Evolutionary conservation across 1,140 invertebrate genomes (phyloP), one percentile per base, ranked within the genome.

Genomic region (Eriosoma lanigerum): DNA sequence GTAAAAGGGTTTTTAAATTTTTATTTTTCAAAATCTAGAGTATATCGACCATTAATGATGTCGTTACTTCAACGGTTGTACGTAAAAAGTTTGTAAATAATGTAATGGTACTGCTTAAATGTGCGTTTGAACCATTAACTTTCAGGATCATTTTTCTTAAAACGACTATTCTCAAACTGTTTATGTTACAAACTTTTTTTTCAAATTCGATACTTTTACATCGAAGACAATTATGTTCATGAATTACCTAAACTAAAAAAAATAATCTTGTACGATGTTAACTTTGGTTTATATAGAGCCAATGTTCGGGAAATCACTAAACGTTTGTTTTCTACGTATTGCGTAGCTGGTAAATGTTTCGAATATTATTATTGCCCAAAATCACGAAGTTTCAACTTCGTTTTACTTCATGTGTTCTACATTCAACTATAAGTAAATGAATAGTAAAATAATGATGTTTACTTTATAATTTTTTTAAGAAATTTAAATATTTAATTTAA

Each of bases 81-180:
- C 68, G 68, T 72, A 72, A 29, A 72, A 72, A 72, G 46, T 72
- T 72, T 72, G 26, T 72, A 72, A 72, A 52, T 72, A 72, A 72
- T 72, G 68, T 72, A 72, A 72, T 72, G 68, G 68, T 72, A 72
- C 52, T 72, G 68, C 48, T 50, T 50, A 19, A 72, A 52, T 72
- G 68, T 29, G 68, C 24, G 68, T 72, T 72, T 72, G 48, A 52
- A 52, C 64, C 64, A 68, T 68, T 68, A 68, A 68, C 68, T 72
- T 72, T 52, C 46, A 6, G 17, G 46, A 72, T 72, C 21, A 72
- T 72, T 72, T 48, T 72, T 72, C 68, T 72, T 19, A 29, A 52
- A 72, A 72, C 17, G 68, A 48, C 46, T 72, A 50, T 72, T 50
- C 15, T 50, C 68, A 29, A 52, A 72, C 46, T 72, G 68, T 72